Evolutionary conservation across 2,888 invertebrate genomes (phyloP).

Genomic region (Platerodrilus igneus): DNA sequence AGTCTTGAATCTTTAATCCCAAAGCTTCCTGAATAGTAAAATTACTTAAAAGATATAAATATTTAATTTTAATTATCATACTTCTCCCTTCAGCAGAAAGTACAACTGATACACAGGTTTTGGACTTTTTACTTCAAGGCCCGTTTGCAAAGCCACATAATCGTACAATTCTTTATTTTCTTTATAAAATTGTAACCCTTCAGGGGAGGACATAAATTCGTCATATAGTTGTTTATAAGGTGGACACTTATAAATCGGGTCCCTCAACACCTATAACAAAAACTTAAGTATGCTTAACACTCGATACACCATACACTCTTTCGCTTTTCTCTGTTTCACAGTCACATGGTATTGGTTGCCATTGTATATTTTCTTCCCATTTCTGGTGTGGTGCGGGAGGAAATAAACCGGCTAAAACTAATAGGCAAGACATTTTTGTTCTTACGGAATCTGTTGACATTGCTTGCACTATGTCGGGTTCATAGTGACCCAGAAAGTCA

Average conservation of each 20-base stretch:
- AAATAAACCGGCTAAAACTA: slow-evolving; percentile 64
- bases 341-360: slow-evolving; percentile 38
- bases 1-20: slow-evolving; percentile 9
- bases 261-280: slow-evolving; percentile 32
- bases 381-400: slow-evolving; percentile 54
- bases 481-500: slow-evolving; percentile 56
- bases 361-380: slow-evolving; percentile 49
- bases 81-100: slow-evolving; percentile 12
- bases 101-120: slow-evolving; percentile 6
- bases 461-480: slow-evolving; percentile 51
- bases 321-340: slow-evolving; percentile 32
- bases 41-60: background rate
- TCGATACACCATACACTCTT: slow-evolving; percentile 30
- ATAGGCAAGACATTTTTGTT: slow-evolving; percentile 66
- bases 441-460: slow-evolving; percentile 63
- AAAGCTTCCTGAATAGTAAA: slow-evolving; percentile 7
- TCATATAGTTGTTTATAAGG: slow-evolving; percentile 26
- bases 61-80: too few relatives aligned
- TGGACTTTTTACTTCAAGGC: slow-evolving; percentile 5
- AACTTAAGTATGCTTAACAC: slow-evolving; percentile 1
- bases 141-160: slow-evolving; percentile 15
- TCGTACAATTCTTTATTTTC: slow-evolving; percentile 27
- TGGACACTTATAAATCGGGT: slow-evolving; percentile 33
- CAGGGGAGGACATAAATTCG: slow-evolving; percentile 19
- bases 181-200: background rate